These are phyloP conservation scores for Oenanthe melanoleuca DNA, from an alignment of 2,113 vertebrate species.

Conservation along the genomic window DNA sequence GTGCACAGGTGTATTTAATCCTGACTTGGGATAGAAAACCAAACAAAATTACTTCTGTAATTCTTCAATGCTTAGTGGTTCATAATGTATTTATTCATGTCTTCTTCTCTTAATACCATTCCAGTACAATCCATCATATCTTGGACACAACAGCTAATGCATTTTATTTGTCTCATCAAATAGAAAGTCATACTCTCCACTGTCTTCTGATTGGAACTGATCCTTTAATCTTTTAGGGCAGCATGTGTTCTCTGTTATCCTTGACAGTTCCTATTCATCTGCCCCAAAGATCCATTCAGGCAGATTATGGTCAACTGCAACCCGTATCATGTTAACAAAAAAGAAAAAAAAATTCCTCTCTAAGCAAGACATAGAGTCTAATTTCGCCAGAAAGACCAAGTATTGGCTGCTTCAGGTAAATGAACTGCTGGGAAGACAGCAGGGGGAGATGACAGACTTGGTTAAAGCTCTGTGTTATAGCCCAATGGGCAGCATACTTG, in stretches of 20 bases:
- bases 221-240: not conserved
- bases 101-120: not conserved
- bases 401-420: not conserved
- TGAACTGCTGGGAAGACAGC: not conserved
- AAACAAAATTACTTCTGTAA: not conserved
- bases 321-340: not conserved
- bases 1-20: not conserved
- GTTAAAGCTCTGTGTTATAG: not conserved
- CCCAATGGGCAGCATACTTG: not conserved
- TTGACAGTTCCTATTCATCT: not conserved
- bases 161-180: not conserved
- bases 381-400: not conserved
- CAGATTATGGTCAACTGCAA: not conserved
- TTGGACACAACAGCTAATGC: not conserved
- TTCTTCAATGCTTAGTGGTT: not conserved
- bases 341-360: not conserved
- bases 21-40: not conserved
- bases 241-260: not conserved
- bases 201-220: not conserved
- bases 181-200: not conserved
- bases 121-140: not conserved
- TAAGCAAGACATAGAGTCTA: not conserved
- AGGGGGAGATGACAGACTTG: not conserved
- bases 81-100: not conserved
- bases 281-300: not conserved